Percentiles rank a stretch among this genome's conserved stretches.
phyloP scores from a whole-genome alignment of 92 coral and sea anemone genomes.

The Actinostola sp. region DNA sequence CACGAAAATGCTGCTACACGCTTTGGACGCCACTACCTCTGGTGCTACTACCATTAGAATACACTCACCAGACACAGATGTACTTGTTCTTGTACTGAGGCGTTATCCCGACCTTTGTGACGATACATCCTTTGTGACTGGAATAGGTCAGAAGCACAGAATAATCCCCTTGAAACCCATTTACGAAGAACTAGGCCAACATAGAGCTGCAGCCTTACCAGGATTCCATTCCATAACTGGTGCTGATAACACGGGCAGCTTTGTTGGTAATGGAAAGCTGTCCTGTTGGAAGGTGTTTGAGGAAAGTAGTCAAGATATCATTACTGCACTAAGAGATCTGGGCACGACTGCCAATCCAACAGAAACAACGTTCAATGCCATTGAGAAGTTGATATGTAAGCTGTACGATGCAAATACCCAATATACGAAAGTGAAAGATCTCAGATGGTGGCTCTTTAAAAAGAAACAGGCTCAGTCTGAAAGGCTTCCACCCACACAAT shows the following conservation, averaged over 20 bases:
- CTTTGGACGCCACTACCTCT: constrained; percentile 21
- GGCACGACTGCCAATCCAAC: too few species aligned
- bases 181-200: constrained; percentile 24
- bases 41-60: constrained; percentile 16
- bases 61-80: constrained; percentile 33
- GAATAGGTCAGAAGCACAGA: constrained; percentile 29
- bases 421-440: too few species aligned
- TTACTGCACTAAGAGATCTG: too few species aligned
- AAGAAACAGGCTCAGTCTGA: too few species aligned
- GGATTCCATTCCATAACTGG: constrained; percentile 43
- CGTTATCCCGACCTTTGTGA: constrained; percentile 32
- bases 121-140: constrained; percentile 48
- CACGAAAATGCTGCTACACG: constrained; percentile 30
- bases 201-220: constrained; percentile 39
- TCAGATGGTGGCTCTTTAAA: too few species aligned
- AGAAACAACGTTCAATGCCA: too few species aligned
- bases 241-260: constrained; percentile 49
- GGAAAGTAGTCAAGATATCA: too few species aligned
- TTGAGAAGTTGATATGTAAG: too few species aligned
- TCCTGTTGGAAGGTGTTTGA: too few species aligned
- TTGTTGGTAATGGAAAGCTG: too few species aligned
- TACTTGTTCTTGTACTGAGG: constrained; percentile 30
- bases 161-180: constrained; percentile 26
- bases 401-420: too few species aligned
- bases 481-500: too few species aligned